These are phyloP conservation scores for Sciaenops ocellatus DNA, from an alignment of 2,797 vertebrate genomes.

Conservation along the genomic window DNA sequence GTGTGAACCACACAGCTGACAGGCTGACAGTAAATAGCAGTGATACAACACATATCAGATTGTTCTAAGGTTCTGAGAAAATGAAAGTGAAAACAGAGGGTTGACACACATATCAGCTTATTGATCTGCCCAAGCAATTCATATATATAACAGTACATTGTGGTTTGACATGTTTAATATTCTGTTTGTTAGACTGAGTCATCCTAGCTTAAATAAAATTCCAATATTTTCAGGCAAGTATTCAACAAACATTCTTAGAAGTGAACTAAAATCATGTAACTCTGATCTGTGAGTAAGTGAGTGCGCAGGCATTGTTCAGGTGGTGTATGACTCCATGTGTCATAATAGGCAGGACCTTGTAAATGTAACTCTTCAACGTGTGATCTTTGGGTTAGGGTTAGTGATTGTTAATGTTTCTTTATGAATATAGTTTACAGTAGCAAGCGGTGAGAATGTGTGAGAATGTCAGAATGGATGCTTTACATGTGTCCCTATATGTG, in stretches of 20 bases:
- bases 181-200: too few species aligned
- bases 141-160: neutral
- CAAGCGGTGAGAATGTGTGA: neutral
- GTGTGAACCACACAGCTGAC: neutral
- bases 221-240: too few species aligned
- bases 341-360: neutral
- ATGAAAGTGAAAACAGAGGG: neutral
- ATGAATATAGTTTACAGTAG: neutral
- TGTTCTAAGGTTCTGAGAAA: slow-evolving; percentile 36
- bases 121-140: neutral
- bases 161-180: too few species aligned
- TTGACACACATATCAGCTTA: slow-evolving; percentile 1
- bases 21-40: neutral
- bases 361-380: too few species aligned
- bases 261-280: too few species aligned
- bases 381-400: neutral
- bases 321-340: neutral
- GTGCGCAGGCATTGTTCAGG: neutral
- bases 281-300: neutral
- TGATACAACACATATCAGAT: slow-evolving; percentile 27
- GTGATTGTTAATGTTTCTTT: neutral
- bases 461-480: neutral
- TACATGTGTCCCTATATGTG: neutral
- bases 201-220: neutral
- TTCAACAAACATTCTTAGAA: too few species aligned